A percentile compares a stretch with the other conserved stretches of the same genome.
Evolutionary conservation across 2,888 invertebrate genomes (phyloP).

Genomic region (Heteropelma amictum): DNA sequence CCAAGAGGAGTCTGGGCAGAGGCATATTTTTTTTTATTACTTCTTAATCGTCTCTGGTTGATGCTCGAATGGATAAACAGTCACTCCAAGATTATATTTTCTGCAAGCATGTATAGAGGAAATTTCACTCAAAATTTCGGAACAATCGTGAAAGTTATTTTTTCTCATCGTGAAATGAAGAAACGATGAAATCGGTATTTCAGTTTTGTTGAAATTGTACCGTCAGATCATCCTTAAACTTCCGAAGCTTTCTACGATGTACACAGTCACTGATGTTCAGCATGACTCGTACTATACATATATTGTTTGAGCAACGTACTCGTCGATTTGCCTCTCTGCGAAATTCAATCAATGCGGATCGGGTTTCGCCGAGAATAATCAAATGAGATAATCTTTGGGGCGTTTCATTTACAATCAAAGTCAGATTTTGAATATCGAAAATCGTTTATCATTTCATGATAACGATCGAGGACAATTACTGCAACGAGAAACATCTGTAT

Average conservation of each 20-base stretch:
- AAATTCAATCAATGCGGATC: conserved; percentile 41
- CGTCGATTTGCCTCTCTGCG: conserved; percentile 12
- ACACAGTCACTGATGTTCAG: conserved; percentile 24
- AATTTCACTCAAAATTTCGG: background rate
- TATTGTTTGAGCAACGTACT: conserved; percentile 30
- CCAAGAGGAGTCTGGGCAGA: conserved; percentile 7
- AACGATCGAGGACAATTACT: no score
- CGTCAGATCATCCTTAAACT: background rate
- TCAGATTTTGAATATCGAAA: no score
- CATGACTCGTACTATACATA: no score
- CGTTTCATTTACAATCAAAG: no score
- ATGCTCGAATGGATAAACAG: conserved; percentile 48
- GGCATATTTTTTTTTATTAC: conserved; percentile 36
- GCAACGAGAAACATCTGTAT: no score
- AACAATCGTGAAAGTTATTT: no score
- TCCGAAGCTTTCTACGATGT: no score
- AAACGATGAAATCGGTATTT: no score
- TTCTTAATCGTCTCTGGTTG: conserved; percentile 42
- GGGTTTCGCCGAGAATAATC: conserved; percentile 35
- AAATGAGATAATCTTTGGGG: background rate
- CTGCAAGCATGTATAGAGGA: background rate
- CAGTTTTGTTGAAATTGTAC: no score
- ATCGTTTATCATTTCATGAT: no score
- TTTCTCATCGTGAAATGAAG: no score
- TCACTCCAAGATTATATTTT: no score